Base-by-base conservation (phyloP, 2,113 vertebrate genomes). In the Dipodomys spectabilis region DNA sequence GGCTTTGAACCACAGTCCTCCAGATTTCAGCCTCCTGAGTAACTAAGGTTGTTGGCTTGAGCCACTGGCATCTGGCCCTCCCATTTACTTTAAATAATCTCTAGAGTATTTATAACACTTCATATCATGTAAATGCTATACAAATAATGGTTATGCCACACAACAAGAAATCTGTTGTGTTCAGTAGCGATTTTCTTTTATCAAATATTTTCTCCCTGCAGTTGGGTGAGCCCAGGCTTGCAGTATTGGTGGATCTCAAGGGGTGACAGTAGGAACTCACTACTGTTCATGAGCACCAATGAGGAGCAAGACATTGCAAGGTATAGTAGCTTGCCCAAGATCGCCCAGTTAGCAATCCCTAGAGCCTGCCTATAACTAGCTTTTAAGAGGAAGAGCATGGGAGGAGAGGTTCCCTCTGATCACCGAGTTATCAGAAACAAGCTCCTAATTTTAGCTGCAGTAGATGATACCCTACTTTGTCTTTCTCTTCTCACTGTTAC, bases 241-340 rank as follows among this genome's bases (percentile, higher is more conserved):
- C 0, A 16, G 49, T 60, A 27, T 25, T 39, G 6, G 8, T 12
- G 12, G 11, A 6, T 12, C 7, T 5, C 8, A 39, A n/a, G 28
- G 11, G 19, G 12, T 0, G 1, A 22, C 35, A 15, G 71, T 19
- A 9, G 4, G 2, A 8, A 27, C 25, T 65, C 57, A 11, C 30
- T 10, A 8, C 53, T 8, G 39, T 68, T 44, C 6, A 6, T 0
- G 0, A 5, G 20, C 1, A 5, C 28, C 60, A 28, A 62, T 30
- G 62, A 25, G 32, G 32, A 23, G 16, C 1, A 5, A 49, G 74
- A 16, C 20, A 0, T 18, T 57, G 60, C 5, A 3, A 67, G 22
- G 44, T 23, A 13, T 39, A 18, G 68, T 35, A 32, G 45, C 35
- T 62, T 83, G 71, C 8, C 5, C 25, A 53, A 62, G 28, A 11